Evolutionary conservation across 1,140 invertebrate species (phyloP).

Genomic region (Zophobas atratus): DNA sequence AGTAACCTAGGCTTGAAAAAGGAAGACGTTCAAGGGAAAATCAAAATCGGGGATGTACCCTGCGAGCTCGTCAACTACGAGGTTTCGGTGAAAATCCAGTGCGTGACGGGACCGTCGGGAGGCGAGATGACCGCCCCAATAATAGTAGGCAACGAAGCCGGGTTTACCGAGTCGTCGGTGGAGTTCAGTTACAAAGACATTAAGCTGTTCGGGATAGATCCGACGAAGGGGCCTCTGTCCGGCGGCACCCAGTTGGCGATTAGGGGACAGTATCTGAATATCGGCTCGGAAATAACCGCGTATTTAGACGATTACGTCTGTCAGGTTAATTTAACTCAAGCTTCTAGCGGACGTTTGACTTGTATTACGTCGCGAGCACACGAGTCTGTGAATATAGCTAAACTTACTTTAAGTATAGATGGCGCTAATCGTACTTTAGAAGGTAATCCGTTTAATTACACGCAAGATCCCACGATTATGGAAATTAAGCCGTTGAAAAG

Average conservation of each 20-base stretch:
- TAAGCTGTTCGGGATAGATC: slow-evolving; percentile 84
- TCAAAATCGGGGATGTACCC: slow-evolving; percentile 90
- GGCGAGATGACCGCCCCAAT: slow-evolving; percentile 85
- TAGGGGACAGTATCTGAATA: slow-evolving; percentile 92
- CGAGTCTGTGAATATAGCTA: slow-evolving; percentile 73
- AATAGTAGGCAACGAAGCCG: slow-evolving; percentile 91
- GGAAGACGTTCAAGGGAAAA: slow-evolving; percentile 92
- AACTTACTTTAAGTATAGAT: slow-evolving; percentile 86
- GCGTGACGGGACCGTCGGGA: slow-evolving; percentile 85
- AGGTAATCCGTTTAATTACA: slow-evolving; percentile 87
- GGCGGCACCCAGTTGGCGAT: slow-evolving; percentile 95
- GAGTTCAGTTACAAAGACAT: slow-evolving; percentile 93
- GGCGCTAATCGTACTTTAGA: slow-evolving; percentile 82
- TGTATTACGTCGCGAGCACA: slow-evolving; percentile 86
- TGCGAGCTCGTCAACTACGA: slow-evolving; percentile 92
- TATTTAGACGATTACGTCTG: slow-evolving; percentile 92
- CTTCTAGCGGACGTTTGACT: slow-evolving; percentile 89
- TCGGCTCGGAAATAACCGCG: slow-evolving; percentile 91
- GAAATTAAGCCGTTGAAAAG: slow-evolving; percentile 91
- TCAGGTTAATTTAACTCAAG: slow-evolving; percentile 88
- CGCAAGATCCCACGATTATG: slow-evolving; percentile 93
- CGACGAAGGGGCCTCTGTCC: slow-evolving; percentile 90
- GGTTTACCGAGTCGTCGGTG: slow-evolving; percentile 89
- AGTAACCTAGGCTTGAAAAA: slow-evolving; percentile 94
- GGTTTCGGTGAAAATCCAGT: slow-evolving; percentile 93